phyloP scores from a whole-genome alignment of 1,140 invertebrate species.

The Globodera ellingtonae region DNA sequence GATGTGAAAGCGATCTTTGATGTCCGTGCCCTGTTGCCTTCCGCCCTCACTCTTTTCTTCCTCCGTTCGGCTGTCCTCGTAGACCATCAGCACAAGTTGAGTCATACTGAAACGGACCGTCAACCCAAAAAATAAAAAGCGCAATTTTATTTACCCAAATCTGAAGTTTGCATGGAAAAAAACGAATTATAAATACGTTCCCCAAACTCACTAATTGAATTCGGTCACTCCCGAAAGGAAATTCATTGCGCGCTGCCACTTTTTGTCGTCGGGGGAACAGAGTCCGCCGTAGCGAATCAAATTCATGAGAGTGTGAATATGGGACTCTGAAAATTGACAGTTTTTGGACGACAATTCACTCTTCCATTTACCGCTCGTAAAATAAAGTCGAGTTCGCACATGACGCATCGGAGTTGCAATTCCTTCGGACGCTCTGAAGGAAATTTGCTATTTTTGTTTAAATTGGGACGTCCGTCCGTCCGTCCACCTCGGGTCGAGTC shows the following conservation, averaged over 20 bases:
- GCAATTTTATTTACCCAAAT: too few relatives aligned
- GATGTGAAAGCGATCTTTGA: constrained; percentile 61
- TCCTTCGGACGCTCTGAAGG: constrained; percentile 77
- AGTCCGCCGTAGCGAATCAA: constrained; percentile 90
- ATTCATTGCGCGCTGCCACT: constrained; percentile 97
- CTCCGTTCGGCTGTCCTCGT: constrained; percentile 57
- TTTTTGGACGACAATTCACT: neutral
- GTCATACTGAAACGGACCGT: neutral
- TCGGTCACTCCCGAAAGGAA: constrained; percentile 95
- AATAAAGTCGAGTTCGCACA: constrained; percentile 93
- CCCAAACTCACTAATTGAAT: constrained; percentile 78
- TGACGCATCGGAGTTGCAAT: constrained; percentile 95
- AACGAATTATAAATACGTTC: neutral
- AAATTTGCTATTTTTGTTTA: constrained; percentile 8
- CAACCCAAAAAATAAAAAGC: constrained; percentile 67
- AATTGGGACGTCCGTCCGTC: constrained; percentile 66
- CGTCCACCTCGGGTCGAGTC: constrained; percentile 79
- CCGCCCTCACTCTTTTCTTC: constrained; percentile 20
- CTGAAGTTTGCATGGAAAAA: too few relatives aligned
- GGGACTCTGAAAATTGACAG: constrained; percentile 73
- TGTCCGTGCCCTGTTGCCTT: constrained; percentile 31
- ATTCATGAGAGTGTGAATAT: constrained; percentile 95
- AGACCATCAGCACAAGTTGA: constrained; percentile 62
- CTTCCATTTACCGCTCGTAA: constrained; percentile 75
- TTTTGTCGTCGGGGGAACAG: constrained; percentile 78